phyloP scores from a whole-genome alignment of 2,888 invertebrate genomes.

The Dynastes maya region DNA sequence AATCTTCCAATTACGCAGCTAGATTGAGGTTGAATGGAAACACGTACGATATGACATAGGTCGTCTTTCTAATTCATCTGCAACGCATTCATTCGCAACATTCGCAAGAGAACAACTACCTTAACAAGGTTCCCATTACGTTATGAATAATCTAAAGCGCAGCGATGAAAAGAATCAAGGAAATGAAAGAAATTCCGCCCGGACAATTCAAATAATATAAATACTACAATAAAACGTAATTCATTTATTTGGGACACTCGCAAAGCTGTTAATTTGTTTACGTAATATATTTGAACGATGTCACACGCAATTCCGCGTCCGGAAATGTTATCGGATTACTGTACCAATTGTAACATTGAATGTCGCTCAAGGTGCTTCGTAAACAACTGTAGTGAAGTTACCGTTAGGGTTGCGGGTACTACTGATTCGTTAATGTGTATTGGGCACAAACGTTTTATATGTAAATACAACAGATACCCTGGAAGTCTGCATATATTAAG shows the following conservation, averaged over 20 bases:
- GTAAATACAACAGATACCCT: not conserved
- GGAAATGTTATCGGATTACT: constrained; percentile 3
- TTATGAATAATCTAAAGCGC: too few species aligned
- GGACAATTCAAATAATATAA: too few species aligned
- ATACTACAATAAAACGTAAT: too few species aligned
- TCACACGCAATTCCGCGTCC: not conserved
- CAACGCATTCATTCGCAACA: not conserved
- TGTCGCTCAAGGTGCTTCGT: constrained; percentile 3
- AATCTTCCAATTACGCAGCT: constrained; percentile 18
- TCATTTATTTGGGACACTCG: too few species aligned
- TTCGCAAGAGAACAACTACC: too few species aligned
- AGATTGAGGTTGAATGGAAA: constrained; percentile 21
- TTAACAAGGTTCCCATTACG: too few species aligned
- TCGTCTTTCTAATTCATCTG: constrained; percentile 11
- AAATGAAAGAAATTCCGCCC: too few species aligned
- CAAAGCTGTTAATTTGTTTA: too few species aligned
- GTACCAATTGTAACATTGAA: constrained; percentile 5
- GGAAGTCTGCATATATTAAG: constrained; percentile 3
- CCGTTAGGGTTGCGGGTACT: constrained; percentile 1
- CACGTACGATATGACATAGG: not conserved
- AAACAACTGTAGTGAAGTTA: constrained; percentile 17
- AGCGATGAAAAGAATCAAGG: too few species aligned
- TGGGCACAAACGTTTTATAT: constrained; percentile 1
- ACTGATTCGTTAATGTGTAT: constrained; percentile 12
- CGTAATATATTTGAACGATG: not conserved